These are phyloP conservation scores for Mercenaria mercenaria DNA, from an alignment of 1,140 invertebrate genomes.

Conservation along the genomic window DNA sequence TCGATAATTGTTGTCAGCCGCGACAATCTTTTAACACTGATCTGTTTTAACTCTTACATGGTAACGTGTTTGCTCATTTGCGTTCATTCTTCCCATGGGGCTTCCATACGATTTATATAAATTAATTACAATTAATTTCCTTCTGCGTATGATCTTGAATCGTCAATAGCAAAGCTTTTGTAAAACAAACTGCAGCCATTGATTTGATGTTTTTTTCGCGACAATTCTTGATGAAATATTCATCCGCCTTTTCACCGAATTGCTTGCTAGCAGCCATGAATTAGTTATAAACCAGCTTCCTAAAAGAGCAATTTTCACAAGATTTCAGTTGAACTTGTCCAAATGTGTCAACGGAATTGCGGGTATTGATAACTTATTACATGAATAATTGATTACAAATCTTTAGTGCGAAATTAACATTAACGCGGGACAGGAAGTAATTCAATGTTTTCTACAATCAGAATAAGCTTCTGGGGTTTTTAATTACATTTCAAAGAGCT, in stretches of 20 bases:
- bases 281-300: slow-evolving; percentile 38
- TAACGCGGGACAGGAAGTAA: not conserved
- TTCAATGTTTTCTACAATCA: not conserved
- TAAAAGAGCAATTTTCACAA: slow-evolving; percentile 42
- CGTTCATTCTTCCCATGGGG: slow-evolving; percentile 20
- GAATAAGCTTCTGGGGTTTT: not conserved
- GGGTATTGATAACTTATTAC: slow-evolving; percentile 35
- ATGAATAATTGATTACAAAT: slow-evolving; percentile 60
- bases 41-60: not conserved
- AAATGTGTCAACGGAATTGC: slow-evolving; percentile 27
- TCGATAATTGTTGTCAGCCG: not conserved
- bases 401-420: slow-evolving; percentile 32
- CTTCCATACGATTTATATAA: slow-evolving; percentile 38
- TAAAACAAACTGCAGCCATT: slow-evolving; percentile 37
- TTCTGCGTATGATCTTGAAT: not conserved
- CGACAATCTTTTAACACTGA: not conserved
- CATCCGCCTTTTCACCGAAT: slow-evolving; percentile 55
- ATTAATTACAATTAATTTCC: slow-evolving; percentile 50
- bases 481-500: not conserved
- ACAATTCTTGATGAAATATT: slow-evolving; percentile 38
- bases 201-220: slow-evolving; percentile 27
- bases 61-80: slow-evolving; percentile 39
- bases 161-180: not conserved
- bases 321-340: slow-evolving; percentile 47
- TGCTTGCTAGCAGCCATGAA: slow-evolving; percentile 30